Base-by-base conservation (phyloP, 1,140 invertebrate genomes). In the Heterodera schachtii region DNA sequence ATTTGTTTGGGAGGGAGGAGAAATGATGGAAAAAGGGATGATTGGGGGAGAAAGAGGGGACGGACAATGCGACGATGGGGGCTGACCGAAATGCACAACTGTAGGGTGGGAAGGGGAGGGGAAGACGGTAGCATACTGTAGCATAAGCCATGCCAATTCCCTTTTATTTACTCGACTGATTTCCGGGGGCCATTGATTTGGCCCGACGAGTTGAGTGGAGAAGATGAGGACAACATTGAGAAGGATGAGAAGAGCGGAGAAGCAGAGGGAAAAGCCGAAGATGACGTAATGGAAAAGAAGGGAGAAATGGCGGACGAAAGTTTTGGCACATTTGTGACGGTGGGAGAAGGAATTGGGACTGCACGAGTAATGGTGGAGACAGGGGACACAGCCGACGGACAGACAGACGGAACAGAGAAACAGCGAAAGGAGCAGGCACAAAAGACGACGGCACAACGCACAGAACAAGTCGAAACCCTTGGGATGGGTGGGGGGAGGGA, bases 161-260 rank as follows among this genome's bases (percentile, higher is more conserved):
- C 31, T 31, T 31, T 31, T 31, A 31, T 8, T 52, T 52, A 87
- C 82, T 47, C 73, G 73, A 76, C 74, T 82, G 31, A 88, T 88
- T 81, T 88, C 88, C 6, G 87, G 88, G 11, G 88, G 82, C 47
- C 84, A 80, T 19, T 78, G 80, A 77, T 88, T 87, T 0, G 85
- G 81, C 0, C 87, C 87, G 44, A 90, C n/a, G 3, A 84, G 73
- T 21, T 88, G 87, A 13, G 89, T 84, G 44, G 87, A 88, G 16
- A 79, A 78, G 5, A 88, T 31, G 1, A 88, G 66, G 41, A 86
- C 70, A 3, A 90, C n/a, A 67, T 88, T 88, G 13, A 84, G n/a
- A 4, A 74, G 70, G 43, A 90, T 78, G 8, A 90, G 66, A 11
- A 79, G 19, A 41, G 79, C 16, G 46, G 78, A 76, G 16, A 75